Evolutionary conservation across 2,888 invertebrate genomes (phyloP), one percentile per base, ranked within the genome.

Genomic region (Agrotis clavis): DNA sequence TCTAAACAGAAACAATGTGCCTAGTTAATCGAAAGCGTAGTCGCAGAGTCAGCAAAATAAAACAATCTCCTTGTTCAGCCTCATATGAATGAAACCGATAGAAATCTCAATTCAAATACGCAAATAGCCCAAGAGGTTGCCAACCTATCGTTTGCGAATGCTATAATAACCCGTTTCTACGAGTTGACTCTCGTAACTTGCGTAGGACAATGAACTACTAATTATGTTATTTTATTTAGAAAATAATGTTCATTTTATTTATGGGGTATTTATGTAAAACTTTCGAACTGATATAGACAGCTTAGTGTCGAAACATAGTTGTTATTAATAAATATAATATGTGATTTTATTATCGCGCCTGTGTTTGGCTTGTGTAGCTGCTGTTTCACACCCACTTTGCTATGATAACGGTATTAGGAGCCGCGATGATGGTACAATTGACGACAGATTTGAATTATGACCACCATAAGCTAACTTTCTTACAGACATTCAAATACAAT

Each of bases 151-250:
- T 61, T 77, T 67, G 64, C 77, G 64, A 77, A 81, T 71, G 67
- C 79, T 41, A 81, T 71, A 79, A 79, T 71, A 79, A 79, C 79
- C 82, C 63, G 79, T 79, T 78, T 81, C 77, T 64, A 47, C 63
- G 51, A 81, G 82, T 81, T 48, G 63, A 71, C 60, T 70, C 76
- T 81, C 66, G 48, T 81, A 81, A 77, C 64, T 67, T 65, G 64
- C 81, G 67, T 65, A 81, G 79, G 79, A 81, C 82, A 77, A 79
- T 79, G 79, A 79, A 79, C 79, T 77, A 74, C 54, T 81, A 74
- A 80, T 79, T 53, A 64, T 67, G 54, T 76, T 76, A 66, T 76
- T 66, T 21, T 76, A 66, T 76, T 66, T 21, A 66, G 62, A 74
- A 79, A 62, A 79, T 65, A 62, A 25, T 25, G 16, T 35, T 41